phyloP scores from a whole-genome alignment of 1,140 invertebrate genomes.

The Papilio polytes region DNA sequence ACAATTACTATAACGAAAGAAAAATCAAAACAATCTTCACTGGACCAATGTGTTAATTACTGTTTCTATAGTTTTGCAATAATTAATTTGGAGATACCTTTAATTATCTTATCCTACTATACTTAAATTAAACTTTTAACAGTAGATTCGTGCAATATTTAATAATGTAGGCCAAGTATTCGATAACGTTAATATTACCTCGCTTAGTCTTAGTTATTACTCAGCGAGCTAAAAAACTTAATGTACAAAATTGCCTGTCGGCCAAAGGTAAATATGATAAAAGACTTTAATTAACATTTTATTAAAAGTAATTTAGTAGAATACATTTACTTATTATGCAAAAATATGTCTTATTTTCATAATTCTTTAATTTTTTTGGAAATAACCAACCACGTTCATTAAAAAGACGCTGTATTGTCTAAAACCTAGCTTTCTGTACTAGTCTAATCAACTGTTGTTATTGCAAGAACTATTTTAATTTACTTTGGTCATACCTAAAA shows the following conservation, averaged over 20 bases:
- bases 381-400: neutral
- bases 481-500: neutral
- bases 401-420: neutral
- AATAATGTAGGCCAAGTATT: constrained; percentile 24
- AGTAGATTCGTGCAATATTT: neutral
- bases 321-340: neutral
- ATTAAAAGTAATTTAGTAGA: neutral
- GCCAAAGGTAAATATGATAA: constrained; percentile 5
- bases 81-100: neutral
- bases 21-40: neutral
- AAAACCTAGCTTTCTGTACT: neutral
- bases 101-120: neutral
- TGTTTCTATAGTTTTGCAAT: neutral
- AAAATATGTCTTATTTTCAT: neutral
- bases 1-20: neutral
- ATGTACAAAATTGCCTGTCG: constrained; percentile 15
- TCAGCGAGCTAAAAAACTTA: constrained; percentile 17
- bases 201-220: constrained; percentile 26
- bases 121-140: neutral
- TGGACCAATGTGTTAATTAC: neutral
- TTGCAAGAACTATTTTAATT: neutral
- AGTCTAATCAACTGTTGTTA: neutral
- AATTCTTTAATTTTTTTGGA: neutral
- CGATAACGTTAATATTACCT: constrained; percentile 10
- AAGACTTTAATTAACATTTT: constrained; percentile 8